Base-by-base conservation (phyloP, 2,797 vertebrate species). In the Acanthurus leucopareius region DNA sequence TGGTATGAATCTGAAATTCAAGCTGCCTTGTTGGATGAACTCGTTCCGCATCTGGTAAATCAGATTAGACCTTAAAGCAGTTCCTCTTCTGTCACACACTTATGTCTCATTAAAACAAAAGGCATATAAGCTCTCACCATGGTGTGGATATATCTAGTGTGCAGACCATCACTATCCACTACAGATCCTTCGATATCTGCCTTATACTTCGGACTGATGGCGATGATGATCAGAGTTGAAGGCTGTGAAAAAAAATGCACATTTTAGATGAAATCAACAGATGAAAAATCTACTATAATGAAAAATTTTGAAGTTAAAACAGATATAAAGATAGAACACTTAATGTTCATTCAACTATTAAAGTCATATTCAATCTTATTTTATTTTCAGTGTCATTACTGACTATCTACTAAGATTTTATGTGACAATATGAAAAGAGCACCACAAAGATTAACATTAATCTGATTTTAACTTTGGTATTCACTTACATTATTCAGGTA, bases 121-220 rank as follows among this genome's bases (percentile, higher is more conserved):
- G 2, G 11, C 40, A 42, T 1, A 35, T 8, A 25, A 0, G 3
- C 40, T 58, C 96, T 97, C 84, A 98, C 97, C 96, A 97, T 96
- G 68, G 95, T 93, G 91, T 98, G 95, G 73, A 98, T 97, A 86
- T 97, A 98, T 92, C 96, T 97, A 48, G 96, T 97, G 90, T 97
- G 96, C 86, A 97, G 94, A 81, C 95, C 95, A 0, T 97, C 96
- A 54, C 89, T 94, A 78, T 97, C 96, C 66, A 90, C 86, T 63
- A 91, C 92, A 45, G 92, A 92, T 63, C 96, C 96, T 91, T 97
- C 97, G 75, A 96, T 95, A 91, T 97, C 97, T 59, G 93, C 92
- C 92, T 96, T 97, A 89, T 98, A 98, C 91, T 96, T 96, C 88
- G 97, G 97, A 93, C 97, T 97, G 94, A 98, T 96, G 86, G 96